A percentile compares a stretch with the other conserved stretches of the same genome.
phyloP scores from a whole-genome alignment of 2,797 vertebrate species.

The Echiichthys vipera region DNA sequence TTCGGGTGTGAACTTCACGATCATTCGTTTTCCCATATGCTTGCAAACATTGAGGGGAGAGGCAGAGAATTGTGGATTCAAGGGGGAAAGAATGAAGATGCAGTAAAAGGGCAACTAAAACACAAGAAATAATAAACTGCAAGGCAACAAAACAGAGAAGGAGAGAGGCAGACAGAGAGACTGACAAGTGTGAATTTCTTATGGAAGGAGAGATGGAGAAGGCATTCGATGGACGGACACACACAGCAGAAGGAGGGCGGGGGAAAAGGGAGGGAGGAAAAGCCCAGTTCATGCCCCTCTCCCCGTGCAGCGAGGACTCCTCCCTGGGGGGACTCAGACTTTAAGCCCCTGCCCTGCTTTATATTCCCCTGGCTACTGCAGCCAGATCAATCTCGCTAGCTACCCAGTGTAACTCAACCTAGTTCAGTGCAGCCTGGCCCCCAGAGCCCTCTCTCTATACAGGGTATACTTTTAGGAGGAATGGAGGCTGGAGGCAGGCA shows the following conservation, averaged over 20 bases:
- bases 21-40: conserved; percentile 56
- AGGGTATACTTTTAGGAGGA: conserved; percentile 59
- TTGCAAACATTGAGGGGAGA: conserved; percentile 44
- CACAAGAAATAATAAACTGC: conserved; percentile 30
- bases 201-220: conserved; percentile 56
- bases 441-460: conserved; percentile 61
- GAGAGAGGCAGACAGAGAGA: conserved; percentile 36
- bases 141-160: conserved; percentile 10
- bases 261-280: conserved; percentile 51
- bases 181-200: conserved; percentile 62
- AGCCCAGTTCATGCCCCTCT: conserved; percentile 87
- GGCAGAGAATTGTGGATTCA: conserved; percentile 36
- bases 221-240: conserved; percentile 61
- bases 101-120: conserved; percentile 14
- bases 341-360: conserved; percentile 96
- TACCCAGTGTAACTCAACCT: conserved; percentile 91
- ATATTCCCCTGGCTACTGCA: conserved; percentile 88
- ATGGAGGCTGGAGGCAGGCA: conserved; percentile 56
- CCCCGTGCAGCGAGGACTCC: conserved; percentile 90
- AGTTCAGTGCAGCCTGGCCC: conserved; percentile 73
- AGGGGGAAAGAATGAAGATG: conserved; percentile 30
- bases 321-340: conserved; percentile 93
- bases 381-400: conserved; percentile 78
- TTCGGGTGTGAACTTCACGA: conserved; percentile 74
- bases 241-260: conserved; percentile 56